Percentiles rank a stretch among this genome's conserved stretches.
These are phyloP conservation scores for Lithosia quadra DNA, from an alignment of 2,888 invertebrate genomes.

Conservation along the genomic window DNA sequence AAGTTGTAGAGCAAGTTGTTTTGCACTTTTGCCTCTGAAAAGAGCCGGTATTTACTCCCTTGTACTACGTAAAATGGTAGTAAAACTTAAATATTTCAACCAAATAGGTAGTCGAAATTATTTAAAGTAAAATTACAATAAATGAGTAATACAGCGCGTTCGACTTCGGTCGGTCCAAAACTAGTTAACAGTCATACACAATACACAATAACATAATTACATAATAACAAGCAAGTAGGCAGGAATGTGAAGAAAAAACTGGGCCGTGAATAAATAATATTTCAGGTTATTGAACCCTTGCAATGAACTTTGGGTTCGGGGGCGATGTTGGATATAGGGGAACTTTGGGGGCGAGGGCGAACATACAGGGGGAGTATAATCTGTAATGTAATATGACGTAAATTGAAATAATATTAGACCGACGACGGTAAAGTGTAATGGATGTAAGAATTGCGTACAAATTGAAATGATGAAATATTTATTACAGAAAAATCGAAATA, in stretches of 20 bases:
- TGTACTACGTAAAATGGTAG: no score
- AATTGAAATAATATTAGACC: neutral
- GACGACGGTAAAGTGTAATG: neutral
- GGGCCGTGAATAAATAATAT: slow-evolving; percentile 18
- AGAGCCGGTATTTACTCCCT: no score
- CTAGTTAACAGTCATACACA: neutral
- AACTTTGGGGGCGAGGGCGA: slow-evolving; percentile 14
- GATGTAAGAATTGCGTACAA: slow-evolving; percentile 1
- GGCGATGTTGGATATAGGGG: no score
- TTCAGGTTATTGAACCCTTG: slow-evolving; percentile 10
- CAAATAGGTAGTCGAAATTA: no score
- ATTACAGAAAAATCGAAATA: neutral
- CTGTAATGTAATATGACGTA: neutral
- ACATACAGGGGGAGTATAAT: neutral
- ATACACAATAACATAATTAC: slow-evolving; percentile 10
- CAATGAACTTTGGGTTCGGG: slow-evolving; percentile 17
- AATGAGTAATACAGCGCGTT: neutral
- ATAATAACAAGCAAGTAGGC: slow-evolving; percentile 9
- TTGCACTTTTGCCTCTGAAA: no score
- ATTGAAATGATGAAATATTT: slow-evolving; percentile 2
- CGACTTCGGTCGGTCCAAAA: neutral
- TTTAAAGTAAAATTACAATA: neutral
- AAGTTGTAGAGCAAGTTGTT: no score
- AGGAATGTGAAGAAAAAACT: slow-evolving; percentile 16
- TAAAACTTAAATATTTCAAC: no score